Conservation (phyloP, 2,888 invertebrate species). For the Dendrolimus houi region DNA sequence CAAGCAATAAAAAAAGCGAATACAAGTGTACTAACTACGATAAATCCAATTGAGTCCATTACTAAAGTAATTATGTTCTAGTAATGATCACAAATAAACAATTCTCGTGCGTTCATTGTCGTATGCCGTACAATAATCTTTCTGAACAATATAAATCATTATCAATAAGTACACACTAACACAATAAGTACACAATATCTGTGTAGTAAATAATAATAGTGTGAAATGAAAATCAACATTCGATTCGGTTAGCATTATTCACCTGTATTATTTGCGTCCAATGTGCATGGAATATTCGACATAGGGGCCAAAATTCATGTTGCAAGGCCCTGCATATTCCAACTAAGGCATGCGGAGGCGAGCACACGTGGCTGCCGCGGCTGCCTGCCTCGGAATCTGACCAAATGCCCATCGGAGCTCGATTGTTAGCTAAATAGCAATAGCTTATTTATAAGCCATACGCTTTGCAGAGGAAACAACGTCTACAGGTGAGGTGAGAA, state of each 20-base stretch:
- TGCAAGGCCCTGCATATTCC: constrained; percentile 62
- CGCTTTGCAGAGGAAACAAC: constrained; percentile 36
- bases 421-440: constrained; percentile 67
- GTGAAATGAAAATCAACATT: constrained; percentile 36
- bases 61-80: no score
- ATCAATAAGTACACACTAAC: constrained; percentile 25
- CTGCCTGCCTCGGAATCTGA: constrained; percentile 67
- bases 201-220: constrained; percentile 12
- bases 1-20: no score
- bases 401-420: constrained; percentile 70
- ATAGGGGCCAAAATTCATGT: constrained; percentile 63
- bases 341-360: constrained; percentile 61
- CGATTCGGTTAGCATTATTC: constrained; percentile 46
- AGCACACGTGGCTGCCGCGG: constrained; percentile 69
- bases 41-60: no score
- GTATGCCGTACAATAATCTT: background rate
- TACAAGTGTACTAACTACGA: no score
- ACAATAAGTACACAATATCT: constrained; percentile 16
- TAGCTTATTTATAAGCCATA: constrained; percentile 60
- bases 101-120: background rate
- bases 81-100: background rate
- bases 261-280: constrained; percentile 50
- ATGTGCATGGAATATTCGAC: constrained; percentile 65
- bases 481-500: constrained; percentile 6
- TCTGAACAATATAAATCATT: constrained; percentile 17